These are phyloP conservation scores for Hyperoodon ampullatus DNA, from an alignment of 2,113 vertebrate species.

Conservation along the genomic window DNA sequence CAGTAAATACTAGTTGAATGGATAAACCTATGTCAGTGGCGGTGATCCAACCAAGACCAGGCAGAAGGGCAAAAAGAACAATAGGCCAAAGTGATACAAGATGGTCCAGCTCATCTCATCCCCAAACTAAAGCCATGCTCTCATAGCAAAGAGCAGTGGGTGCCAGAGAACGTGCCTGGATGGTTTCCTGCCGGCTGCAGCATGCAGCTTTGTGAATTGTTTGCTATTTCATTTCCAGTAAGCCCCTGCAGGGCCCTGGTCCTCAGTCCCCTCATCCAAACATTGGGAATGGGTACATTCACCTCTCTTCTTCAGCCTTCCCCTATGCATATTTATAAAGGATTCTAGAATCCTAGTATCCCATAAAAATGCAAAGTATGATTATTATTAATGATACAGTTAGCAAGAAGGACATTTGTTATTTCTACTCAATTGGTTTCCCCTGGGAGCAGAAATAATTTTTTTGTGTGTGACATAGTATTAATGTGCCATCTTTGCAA, in stretches of 20 bases:
- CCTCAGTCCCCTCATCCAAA: conserved; percentile 12
- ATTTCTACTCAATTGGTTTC: conserved; percentile 79
- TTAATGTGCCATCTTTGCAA: conserved; percentile 51
- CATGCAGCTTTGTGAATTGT: neutral
- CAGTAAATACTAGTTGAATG: neutral
- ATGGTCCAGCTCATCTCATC: neutral
- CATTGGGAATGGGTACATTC: neutral
- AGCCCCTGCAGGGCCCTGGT: neutral
- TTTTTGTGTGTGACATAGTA: conserved; percentile 57
- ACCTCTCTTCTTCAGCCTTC: neutral
- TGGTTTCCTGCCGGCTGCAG: no score
- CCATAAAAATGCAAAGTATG: conserved; percentile 75
- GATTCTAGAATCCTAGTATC: conserved; percentile 58
- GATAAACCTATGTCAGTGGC: neutral
- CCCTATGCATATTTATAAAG: conserved; percentile 67
- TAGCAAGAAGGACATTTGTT: conserved; percentile 77
- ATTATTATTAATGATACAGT: conserved; percentile 79
- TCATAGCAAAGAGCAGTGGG: neutral
- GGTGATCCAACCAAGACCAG: neutral
- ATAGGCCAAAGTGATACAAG: neutral
- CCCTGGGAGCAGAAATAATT: conserved; percentile 47
- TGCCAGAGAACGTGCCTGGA: neutral
- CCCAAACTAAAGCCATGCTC: neutral
- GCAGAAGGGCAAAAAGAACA: neutral
- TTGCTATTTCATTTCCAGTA: neutral